Evolutionary conservation across 2,888 invertebrate species (phyloP).

Genomic region (Drosophila borealis): DNA sequence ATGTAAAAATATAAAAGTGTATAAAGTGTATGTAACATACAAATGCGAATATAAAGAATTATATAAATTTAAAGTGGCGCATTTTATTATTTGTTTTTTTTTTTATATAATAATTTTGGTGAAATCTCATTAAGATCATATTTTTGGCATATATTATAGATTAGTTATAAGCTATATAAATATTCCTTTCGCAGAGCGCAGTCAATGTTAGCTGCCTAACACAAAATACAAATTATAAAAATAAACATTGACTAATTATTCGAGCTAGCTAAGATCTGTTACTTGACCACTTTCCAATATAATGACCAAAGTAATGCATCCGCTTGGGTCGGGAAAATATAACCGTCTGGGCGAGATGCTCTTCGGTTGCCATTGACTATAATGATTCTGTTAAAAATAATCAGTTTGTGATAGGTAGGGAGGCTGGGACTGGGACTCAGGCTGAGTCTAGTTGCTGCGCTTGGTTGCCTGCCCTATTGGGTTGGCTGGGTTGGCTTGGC

Average conservation of each 20-base stretch:
- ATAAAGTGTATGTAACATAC: too few relatives aligned
- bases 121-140: too few relatives aligned
- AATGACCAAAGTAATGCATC: slow-evolving; percentile 5
- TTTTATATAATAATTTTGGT: too few relatives aligned
- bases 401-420: slow-evolving; percentile 73
- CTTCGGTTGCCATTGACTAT: slow-evolving; percentile 62
- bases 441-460: slow-evolving; percentile 31
- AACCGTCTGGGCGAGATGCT: slow-evolving; percentile 40
- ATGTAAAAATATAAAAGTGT: too few relatives aligned
- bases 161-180: too few relatives aligned
- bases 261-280: neutral
- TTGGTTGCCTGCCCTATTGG: slow-evolving; percentile 41
- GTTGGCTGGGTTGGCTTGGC: slow-evolving; percentile 33
- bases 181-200: too few relatives aligned
- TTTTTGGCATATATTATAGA: too few relatives aligned
- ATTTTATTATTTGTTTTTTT: too few relatives aligned
- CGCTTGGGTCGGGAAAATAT: slow-evolving; percentile 8
- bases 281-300: neutral
- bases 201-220: too few relatives aligned
- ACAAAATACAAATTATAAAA: too few relatives aligned
- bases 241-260: neutral
- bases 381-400: slow-evolving; percentile 81
- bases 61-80: too few relatives aligned
- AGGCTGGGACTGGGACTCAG: slow-evolving; percentile 38
- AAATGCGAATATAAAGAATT: too few relatives aligned